Evolutionary conservation across 2,113 vertebrate genomes (phyloP), one percentile per base, ranked within the genome.

Genomic region (Chaetodon auriga): DNA sequence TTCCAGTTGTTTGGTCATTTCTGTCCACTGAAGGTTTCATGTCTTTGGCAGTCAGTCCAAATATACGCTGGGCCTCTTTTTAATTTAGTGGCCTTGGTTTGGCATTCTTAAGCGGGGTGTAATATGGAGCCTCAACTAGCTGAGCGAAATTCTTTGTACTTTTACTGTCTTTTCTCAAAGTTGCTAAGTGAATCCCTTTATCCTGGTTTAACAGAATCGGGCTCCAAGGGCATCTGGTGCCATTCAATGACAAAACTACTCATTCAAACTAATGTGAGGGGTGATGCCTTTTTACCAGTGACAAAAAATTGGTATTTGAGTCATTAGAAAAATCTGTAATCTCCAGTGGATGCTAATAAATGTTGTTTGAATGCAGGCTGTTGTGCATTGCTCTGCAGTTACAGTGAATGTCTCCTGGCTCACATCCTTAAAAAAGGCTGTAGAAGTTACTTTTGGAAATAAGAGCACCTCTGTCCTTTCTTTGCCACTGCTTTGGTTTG

Each of bases 41-140:
- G 25, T 83, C 76, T 81, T 55, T 41, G 38, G 60, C 68, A 73
- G 80, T 91, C 74, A 77, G 86, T 85, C 81, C 87, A 92, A 91
- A 90, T 89, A 86, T 78, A 81, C 6, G 9, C 60, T 48, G 14
- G 74, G 79, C 69, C 81, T 89, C 88, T 78, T 77, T 89, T 83
- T 89, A 54, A 90, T 91, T 89, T 82, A 19, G 80, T 57, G 78
- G 64, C 76, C 63, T 87, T 75, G 81, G 87, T 86, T 84, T 92
- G 84, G 80, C 75, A 60, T 82, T 69, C 74, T 63, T 64, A n/a
- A 57, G 71, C 57, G 8, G 58, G 74, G 68, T 48, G 68, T 64
- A 82, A 73, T 65, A 43, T 41, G 36, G 41, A 63, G 63, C 70
- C 43, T 41, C 25, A 54, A 30, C 61, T 71, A 68, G 61, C 79